Evolutionary conservation across 2,888 invertebrate genomes (phyloP).

Genomic region (Machimus rusticus): DNA sequence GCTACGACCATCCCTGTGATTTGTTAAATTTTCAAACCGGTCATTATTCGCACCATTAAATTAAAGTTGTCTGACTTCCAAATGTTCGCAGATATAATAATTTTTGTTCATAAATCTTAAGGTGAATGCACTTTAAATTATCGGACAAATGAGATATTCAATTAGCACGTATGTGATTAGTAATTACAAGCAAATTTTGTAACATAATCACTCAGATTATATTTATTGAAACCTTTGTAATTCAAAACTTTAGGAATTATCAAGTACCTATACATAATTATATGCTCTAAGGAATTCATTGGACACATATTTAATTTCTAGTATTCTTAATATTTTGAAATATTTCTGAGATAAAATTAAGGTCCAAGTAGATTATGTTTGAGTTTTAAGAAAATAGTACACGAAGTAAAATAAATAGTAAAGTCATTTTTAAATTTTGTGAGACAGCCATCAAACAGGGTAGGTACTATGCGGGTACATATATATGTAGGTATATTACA

Average conservation of each 20-base stretch:
- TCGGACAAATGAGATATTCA: neutral
- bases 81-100: neutral
- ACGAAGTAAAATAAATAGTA: too few species aligned
- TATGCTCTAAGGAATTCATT: too few species aligned
- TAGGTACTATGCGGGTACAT: too few species aligned
- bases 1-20: neutral
- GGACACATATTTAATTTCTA: too few species aligned
- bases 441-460: too few species aligned
- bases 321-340: too few species aligned
- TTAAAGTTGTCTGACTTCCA: neutral
- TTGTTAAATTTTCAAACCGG: neutral
- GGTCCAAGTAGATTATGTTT: too few species aligned
- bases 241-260: neutral
- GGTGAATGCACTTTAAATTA: neutral
- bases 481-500: too few species aligned
- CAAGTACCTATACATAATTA: too few species aligned
- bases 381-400: too few species aligned
- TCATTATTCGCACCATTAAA: neutral
- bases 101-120: neutral
- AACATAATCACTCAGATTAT: neutral
- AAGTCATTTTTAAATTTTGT: too few species aligned
- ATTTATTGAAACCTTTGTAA: neutral
- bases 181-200: neutral
- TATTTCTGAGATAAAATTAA: too few species aligned
- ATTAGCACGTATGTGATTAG: neutral